phyloP scores from a whole-genome alignment of 1,140 invertebrate species.

The Musca vetustissima region DNA sequence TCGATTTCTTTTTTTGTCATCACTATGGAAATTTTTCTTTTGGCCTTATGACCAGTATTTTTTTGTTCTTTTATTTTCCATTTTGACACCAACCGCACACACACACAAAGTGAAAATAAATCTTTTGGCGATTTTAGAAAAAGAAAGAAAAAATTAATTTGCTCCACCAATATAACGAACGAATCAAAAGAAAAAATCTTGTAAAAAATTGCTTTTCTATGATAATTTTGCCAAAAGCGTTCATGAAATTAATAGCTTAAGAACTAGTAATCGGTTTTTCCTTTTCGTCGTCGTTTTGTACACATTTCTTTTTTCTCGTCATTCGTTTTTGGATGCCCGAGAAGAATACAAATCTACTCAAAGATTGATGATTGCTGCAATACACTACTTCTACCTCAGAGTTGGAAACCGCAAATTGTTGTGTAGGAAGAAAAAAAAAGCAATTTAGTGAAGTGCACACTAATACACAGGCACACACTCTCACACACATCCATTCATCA shows the following conservation, averaged over 20 bases:
- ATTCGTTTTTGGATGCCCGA: not conserved
- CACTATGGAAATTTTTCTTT: too few species aligned
- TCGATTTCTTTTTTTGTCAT: too few species aligned
- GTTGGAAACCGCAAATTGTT: slow-evolving; percentile 8
- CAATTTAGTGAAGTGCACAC: slow-evolving; percentile 20
- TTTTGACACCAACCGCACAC: too few species aligned
- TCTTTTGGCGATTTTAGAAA: slow-evolving; percentile 10
- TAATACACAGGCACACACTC: not conserved
- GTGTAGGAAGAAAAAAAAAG: slow-evolving; percentile 5
- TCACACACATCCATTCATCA: not conserved
- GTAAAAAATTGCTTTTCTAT: slow-evolving; percentile 17
- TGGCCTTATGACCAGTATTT: too few species aligned
- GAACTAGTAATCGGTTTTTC: too few species aligned
- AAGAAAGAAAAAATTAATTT: slow-evolving; percentile 1
- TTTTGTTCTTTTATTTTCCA: too few species aligned
- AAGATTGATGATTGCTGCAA: slow-evolving; percentile 21
- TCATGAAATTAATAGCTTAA: slow-evolving; percentile 8
- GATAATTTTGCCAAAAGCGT: slow-evolving; percentile 19
- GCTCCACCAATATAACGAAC: not conserved
- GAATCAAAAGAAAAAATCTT: not conserved
- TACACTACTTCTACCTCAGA: slow-evolving; percentile 11
- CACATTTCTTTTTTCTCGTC: not conserved
- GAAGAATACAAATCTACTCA: slow-evolving; percentile 7
- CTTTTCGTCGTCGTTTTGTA: too few species aligned
- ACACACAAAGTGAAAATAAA: slow-evolving; percentile 4